phyloP scores from a whole-genome alignment of 2,888 invertebrate genomes.

The Pristionchus arcanus region DNA sequence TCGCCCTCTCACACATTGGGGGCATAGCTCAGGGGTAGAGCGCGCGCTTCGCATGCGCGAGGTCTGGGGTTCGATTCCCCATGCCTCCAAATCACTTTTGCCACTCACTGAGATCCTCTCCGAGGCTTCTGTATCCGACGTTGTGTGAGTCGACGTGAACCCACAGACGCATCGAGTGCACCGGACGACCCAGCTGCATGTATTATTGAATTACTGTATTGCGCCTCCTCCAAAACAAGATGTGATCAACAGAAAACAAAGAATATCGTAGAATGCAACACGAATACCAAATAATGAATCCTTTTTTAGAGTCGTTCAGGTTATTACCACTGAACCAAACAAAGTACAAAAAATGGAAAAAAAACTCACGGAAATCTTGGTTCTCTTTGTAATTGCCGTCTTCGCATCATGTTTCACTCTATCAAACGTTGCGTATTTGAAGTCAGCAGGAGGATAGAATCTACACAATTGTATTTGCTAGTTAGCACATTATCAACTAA shows the following conservation, averaged over 20 bases:
- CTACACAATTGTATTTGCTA: neutral
- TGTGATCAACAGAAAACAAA: neutral
- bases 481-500: too few species aligned
- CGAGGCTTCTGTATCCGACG: conserved; percentile 88
- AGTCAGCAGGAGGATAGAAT: neutral
- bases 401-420: neutral
- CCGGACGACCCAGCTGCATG: conserved; percentile 85
- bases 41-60: conserved; percentile 79
- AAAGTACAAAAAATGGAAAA: too few species aligned
- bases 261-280: too few species aligned
- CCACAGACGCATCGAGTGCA: conserved; percentile 89
- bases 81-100: conserved; percentile 63
- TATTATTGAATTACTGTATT: neutral
- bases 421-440: neutral
- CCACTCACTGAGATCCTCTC: conserved; percentile 83
- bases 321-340: too few species aligned
- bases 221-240: neutral
- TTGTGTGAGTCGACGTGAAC: conserved; percentile 87
- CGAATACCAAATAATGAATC: neutral
- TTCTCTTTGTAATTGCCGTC: conserved; percentile 13
- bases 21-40: conserved; percentile 79
- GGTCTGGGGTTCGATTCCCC: conserved; percentile 77
- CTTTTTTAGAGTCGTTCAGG: too few species aligned
- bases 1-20: conserved; percentile 57
- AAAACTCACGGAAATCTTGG: conserved; percentile 9